These are phyloP conservation scores for Lamellibrachia satsuma DNA, from an alignment of 2,888 invertebrate genomes.

Conservation along the genomic window DNA sequence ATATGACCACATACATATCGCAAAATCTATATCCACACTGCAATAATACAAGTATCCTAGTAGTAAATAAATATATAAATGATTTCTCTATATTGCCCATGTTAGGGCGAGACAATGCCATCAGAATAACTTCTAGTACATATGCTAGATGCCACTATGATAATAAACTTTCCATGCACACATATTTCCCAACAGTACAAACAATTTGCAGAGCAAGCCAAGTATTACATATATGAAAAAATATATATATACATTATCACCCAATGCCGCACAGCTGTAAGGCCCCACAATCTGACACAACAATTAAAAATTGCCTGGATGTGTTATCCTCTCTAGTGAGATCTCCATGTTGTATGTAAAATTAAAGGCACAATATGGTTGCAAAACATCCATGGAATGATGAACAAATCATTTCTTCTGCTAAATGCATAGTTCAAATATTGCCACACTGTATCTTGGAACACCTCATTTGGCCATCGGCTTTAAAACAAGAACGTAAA, in stretches of 20 bases:
- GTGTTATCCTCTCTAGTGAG: background rate
- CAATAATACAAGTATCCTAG: background rate
- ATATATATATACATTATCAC: background rate
- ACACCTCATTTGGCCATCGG: background rate
- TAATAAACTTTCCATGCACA: background rate
- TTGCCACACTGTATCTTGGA: background rate
- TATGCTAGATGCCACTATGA: background rate
- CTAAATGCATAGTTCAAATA: background rate
- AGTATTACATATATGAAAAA: background rate
- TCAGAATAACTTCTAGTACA: background rate
- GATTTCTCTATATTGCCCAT: background rate
- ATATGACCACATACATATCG: background rate
- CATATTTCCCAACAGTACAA: background rate
- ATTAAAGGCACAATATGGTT: background rate
- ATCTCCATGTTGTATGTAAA: background rate
- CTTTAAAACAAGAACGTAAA: background rate
- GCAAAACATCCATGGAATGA: background rate
- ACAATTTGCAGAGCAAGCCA: background rate
- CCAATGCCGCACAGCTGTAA: background rate
- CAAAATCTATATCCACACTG: background rate
- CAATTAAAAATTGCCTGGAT: background rate
- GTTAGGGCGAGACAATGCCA: background rate
- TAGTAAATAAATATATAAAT: background rate
- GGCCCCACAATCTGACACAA: background rate
- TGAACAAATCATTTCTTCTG: background rate